Conservation (phyloP, 2,888 invertebrate species). For the Zonitis immaculata region DNA sequence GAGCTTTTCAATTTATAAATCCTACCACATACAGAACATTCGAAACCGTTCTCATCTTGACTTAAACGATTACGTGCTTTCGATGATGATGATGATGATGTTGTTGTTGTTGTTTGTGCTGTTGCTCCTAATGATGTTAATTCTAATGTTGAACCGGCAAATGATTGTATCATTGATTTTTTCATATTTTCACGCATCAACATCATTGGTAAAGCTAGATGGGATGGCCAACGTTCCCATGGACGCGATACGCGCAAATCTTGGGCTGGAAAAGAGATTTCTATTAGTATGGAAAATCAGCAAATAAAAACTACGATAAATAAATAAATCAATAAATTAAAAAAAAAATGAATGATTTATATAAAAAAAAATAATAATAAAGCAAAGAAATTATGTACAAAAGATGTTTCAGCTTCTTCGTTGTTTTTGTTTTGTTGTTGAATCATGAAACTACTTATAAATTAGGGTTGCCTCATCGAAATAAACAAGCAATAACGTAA, state of each 20-base stretch:
- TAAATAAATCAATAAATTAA: not conserved
- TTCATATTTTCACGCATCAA: slow-evolving; percentile 54
- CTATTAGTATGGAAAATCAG: slow-evolving; percentile 20
- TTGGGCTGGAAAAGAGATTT: slow-evolving; percentile 53
- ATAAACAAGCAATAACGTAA: slow-evolving; percentile 14
- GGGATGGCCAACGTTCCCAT: slow-evolving; percentile 71
- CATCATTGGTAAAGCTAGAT: slow-evolving; percentile 68
- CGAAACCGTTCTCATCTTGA: slow-evolving; percentile 53
- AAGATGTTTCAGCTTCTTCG: slow-evolving; percentile 1
- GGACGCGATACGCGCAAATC: slow-evolving; percentile 67
- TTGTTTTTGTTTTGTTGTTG: not conserved
- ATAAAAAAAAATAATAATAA: slow-evolving; percentile 3
- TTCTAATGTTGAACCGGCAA: slow-evolving; percentile 28
- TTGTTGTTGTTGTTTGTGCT: too few relatives aligned
- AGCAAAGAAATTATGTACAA: slow-evolving; percentile 9
- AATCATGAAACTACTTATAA: not conserved
- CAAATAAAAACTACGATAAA: not conserved
- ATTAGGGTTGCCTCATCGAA: not conserved
- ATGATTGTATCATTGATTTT: slow-evolving; percentile 43
- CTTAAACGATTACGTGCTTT: slow-evolving; percentile 23
- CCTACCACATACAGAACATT: slow-evolving; percentile 77
- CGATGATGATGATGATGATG: slow-evolving; percentile 1
- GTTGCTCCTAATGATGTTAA: slow-evolving; percentile 11
- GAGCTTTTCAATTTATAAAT: slow-evolving; percentile 85
- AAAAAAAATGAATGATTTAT: slow-evolving; percentile 4